Percentiles rank a stretch among this genome's conserved stretches.
Evolutionary conservation across 2,888 invertebrate species (phyloP).

Genomic region (Lomographa bimaculata): DNA sequence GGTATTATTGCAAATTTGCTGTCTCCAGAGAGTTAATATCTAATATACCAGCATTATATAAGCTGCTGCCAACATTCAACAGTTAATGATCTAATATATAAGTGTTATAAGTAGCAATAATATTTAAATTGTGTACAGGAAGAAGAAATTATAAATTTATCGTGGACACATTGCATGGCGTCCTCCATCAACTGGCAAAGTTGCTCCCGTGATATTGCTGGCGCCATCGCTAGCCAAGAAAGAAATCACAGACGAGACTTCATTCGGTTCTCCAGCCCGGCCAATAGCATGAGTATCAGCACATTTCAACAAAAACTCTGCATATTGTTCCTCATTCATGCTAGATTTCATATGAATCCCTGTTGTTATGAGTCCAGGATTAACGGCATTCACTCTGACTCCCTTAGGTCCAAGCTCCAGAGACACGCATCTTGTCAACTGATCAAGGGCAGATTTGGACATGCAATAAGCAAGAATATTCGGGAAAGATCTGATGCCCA

Average conservation of each 20-base stretch:
- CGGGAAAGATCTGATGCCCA: conserved; percentile 94
- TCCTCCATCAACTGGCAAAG: conserved; percentile 94
- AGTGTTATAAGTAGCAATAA: too few relatives aligned
- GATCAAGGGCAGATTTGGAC: conserved; percentile 97
- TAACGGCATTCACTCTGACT: conserved; percentile 94
- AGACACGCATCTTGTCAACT: conserved; percentile 95
- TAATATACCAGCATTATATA: too few relatives aligned
- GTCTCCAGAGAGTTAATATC: too few relatives aligned
- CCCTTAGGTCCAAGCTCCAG: conserved; percentile 91
- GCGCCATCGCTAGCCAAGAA: conserved; percentile 94
- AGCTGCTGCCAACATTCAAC: too few relatives aligned
- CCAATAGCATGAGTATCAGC: conserved; percentile 95
- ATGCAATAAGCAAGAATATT: conserved; percentile 95
- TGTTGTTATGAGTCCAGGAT: conserved; percentile 96
- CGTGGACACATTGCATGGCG: conserved; percentile 94
- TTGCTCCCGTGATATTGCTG: conserved; percentile 93
- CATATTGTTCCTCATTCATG: conserved; percentile 90
- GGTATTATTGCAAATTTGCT: too few relatives aligned
- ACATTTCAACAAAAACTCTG: conserved; percentile 90
- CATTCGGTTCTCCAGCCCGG: conserved; percentile 90
- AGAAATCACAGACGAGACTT: conserved; percentile 94
- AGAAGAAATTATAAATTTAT: too few relatives aligned
- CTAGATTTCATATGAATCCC: conserved; percentile 92
- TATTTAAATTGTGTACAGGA: too few relatives aligned
- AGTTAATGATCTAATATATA: too few relatives aligned